Evolutionary conservation across 2,113 vertebrate species (phyloP).

Genomic region (Macrotis lagotis): DNA sequence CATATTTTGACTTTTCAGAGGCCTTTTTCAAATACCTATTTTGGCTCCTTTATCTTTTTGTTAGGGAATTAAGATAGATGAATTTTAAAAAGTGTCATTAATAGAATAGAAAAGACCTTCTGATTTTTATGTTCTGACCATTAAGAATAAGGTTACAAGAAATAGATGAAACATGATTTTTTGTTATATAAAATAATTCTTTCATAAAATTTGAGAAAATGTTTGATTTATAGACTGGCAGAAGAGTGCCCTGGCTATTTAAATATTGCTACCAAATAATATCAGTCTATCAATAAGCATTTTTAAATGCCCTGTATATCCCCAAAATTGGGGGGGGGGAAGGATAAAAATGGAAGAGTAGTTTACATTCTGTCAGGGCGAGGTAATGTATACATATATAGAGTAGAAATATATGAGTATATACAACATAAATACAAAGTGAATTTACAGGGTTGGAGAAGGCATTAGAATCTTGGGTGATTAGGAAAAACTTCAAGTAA

Average conservation of each 20-base stretch:
- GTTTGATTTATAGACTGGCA: neutral
- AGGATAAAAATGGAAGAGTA: neutral
- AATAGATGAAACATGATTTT: slow-evolving; percentile 25
- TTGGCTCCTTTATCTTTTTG: neutral
- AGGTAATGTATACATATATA: neutral
- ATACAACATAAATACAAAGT: neutral
- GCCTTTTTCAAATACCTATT: neutral
- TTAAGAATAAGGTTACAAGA: neutral
- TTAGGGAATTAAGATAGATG: neutral
- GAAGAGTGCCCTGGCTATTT: neutral
- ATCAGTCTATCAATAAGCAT: neutral
- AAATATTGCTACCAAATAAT: neutral
- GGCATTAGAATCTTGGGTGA: neutral
- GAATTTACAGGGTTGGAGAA: neutral
- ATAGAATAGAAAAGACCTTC: neutral
- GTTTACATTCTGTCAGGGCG: neutral
- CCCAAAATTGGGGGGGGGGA: too few relatives aligned
- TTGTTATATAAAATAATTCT: neutral
- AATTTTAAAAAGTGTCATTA: neutral
- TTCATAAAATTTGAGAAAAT: neutral
- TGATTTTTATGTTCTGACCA: neutral
- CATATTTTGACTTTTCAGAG: neutral
- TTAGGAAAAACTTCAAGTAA: neutral
- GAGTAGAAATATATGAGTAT: neutral
- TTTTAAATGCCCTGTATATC: neutral